These are phyloP conservation scores for Drosophila busckii DNA, from an alignment of 1,140 invertebrate genomes.

Conservation along the genomic window DNA sequence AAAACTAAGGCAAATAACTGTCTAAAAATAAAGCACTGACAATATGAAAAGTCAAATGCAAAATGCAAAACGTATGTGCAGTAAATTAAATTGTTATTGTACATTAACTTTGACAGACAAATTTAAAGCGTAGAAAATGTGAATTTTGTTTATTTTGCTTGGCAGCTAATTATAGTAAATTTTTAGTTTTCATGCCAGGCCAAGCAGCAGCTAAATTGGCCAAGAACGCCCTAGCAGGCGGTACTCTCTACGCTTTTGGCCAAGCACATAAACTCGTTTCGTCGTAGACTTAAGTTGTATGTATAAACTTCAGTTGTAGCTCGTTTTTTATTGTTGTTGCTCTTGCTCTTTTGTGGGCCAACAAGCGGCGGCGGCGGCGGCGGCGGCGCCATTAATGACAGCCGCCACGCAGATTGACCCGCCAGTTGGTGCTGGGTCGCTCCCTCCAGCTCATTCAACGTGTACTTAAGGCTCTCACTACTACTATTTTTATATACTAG, in stretches of 20 bases:
- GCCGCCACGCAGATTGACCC: conserved; percentile 32
- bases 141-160: conserved; percentile 9
- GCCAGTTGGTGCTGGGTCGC: no score
- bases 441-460: conserved; percentile 6
- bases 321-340: no score
- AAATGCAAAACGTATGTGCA: conserved; percentile 15
- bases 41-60: conserved; percentile 46
- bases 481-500: conserved; percentile 51
- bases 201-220: conserved; percentile 26
- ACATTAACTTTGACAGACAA: no score
- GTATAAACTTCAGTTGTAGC: no score
- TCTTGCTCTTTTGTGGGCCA: conserved; percentile 53
- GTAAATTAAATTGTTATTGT: conserved; percentile 43
- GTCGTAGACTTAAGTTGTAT: no score
- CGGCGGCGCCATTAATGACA: conserved; percentile 68
- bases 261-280: no score
- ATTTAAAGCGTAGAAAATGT: not conserved
- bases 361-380: no score
- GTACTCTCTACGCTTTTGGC: not conserved
- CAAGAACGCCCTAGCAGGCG: conserved; percentile 38
- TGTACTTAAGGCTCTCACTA: conserved; percentile 23
- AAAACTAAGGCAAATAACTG: conserved; percentile 24
- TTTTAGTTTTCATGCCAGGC: conserved; percentile 17
- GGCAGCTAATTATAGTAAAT: conserved; percentile 42
- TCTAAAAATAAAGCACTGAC: conserved; percentile 49